These are phyloP conservation scores for Rhinogobius similis DNA, from an alignment of 2,113 vertebrate species.

Conservation along the genomic window DNA sequence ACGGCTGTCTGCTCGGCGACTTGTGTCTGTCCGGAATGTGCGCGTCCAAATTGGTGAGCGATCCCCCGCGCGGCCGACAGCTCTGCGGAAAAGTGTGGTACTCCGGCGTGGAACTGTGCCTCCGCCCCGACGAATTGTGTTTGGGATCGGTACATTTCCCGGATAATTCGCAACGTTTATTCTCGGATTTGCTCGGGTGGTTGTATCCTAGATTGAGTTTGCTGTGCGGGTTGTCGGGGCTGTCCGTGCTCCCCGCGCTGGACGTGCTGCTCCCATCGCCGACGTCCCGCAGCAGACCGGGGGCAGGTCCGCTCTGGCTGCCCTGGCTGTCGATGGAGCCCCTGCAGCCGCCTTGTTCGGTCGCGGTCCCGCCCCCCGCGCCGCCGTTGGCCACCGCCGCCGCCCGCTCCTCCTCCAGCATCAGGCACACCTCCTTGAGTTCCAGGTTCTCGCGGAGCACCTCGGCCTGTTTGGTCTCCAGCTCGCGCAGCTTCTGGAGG, in stretches of 20 bases:
- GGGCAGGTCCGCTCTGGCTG: conserved; percentile 74
- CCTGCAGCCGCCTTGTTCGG: conserved; percentile 77
- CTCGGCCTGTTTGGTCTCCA: conserved; percentile 91
- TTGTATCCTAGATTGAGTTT: conserved; percentile 75
- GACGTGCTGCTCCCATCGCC: conserved; percentile 96
- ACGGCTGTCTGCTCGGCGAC: conserved; percentile 72
- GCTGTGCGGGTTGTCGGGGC: conserved; percentile 87
- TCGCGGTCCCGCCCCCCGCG: conserved; percentile 15
- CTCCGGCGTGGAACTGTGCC: conserved; percentile 86
- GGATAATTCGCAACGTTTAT: neutral
- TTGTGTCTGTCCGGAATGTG: conserved; percentile 85
- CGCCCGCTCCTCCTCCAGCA: conserved; percentile 90
- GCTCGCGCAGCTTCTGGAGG: conserved; percentile 91
- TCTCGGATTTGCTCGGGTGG: conserved; percentile 14
- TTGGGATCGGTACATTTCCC: neutral
- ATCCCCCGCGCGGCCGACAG: conserved; percentile 70
- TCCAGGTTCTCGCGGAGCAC: conserved; percentile 93
- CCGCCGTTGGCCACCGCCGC: conserved; percentile 40
- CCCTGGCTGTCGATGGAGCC: conserved; percentile 91
- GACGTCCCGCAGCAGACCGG: conserved; percentile 84
- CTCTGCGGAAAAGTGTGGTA: conserved; percentile 79
- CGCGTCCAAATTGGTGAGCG: conserved; percentile 80
- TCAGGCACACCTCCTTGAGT: conserved; percentile 91
- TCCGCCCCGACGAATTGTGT: conserved; percentile 75
- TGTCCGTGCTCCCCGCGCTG: conserved; percentile 90